phyloP scores from a whole-genome alignment of 2,113 vertebrate species.

The Poecilia latipinna region DNA sequence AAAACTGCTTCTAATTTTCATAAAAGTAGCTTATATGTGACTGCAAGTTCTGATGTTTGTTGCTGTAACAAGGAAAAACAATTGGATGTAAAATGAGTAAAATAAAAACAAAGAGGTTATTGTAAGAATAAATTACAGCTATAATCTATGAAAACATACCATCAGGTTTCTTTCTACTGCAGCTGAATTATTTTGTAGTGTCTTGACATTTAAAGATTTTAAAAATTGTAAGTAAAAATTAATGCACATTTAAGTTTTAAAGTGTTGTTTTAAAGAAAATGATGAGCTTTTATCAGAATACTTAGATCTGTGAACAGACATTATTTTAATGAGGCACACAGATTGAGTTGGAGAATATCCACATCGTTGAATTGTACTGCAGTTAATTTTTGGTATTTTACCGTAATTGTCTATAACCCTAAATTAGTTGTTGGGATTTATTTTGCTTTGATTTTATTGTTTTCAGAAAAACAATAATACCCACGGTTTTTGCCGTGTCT shows the following conservation, averaged over 20 bases:
- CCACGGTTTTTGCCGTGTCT: slow-evolving; percentile 21
- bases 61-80: background rate
- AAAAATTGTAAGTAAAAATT: background rate
- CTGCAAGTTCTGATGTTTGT: background rate
- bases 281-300: background rate
- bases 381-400: too few relatives aligned
- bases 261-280: background rate
- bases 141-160: too few relatives aligned
- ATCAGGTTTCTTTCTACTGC: background rate
- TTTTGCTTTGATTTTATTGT: background rate
- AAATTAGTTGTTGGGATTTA: background rate
- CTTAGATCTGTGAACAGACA: too few relatives aligned
- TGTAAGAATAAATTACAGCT: background rate
- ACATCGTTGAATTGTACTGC: too few relatives aligned
- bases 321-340: too few relatives aligned
- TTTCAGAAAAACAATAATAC: background rate
- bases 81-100: too few relatives aligned
- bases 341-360: too few relatives aligned
- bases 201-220: background rate
- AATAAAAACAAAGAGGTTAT: too few relatives aligned
- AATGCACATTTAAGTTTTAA: background rate
- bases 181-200: too few relatives aligned
- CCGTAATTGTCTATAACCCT: background rate
- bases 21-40: background rate
- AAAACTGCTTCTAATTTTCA: background rate